Percentiles rank a stretch among this genome's conserved stretches.
phyloP scores from a whole-genome alignment of 2,797 vertebrate species.

The Acanthis flammea region DNA sequence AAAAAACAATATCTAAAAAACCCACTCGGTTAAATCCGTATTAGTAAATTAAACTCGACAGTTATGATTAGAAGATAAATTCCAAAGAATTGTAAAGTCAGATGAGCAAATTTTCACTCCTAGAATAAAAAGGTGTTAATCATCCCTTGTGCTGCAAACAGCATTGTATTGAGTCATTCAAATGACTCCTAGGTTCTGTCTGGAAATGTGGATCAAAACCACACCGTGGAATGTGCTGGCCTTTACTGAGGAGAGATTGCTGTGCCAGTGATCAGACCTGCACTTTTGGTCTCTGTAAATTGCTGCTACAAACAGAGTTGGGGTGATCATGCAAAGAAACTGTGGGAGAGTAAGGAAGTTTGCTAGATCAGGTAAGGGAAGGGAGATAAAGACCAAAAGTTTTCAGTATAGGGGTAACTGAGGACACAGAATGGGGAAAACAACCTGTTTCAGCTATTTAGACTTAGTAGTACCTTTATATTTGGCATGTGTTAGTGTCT shows the following conservation, averaged over 20 bases:
- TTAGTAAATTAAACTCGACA: not conserved
- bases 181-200: not conserved
- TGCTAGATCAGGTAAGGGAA: not conserved
- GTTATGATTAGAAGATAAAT: not conserved
- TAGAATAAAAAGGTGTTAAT: not conserved
- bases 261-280: not conserved
- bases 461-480: not conserved
- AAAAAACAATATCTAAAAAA: fast-evolving
- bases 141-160: not conserved
- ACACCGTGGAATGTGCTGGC: not conserved
- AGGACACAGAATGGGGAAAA: not conserved
- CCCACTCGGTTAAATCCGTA: not conserved
- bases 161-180: not conserved
- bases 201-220: not conserved
- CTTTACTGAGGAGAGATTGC: not conserved
- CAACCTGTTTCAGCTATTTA: not conserved
- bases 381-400: not conserved
- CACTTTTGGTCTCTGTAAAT: not conserved
- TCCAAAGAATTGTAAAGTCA: not conserved
- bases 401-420: not conserved
- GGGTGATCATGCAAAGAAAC: not conserved
- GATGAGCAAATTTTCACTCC: not conserved
- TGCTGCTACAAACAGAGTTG: not conserved
- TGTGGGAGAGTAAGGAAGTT: not conserved
- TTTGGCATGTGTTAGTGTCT: not conserved